Evolutionary conservation across 2,113 vertebrate species (phyloP), one percentile per base, ranked within the genome.

Genomic region (Cisticola juncidis): DNA sequence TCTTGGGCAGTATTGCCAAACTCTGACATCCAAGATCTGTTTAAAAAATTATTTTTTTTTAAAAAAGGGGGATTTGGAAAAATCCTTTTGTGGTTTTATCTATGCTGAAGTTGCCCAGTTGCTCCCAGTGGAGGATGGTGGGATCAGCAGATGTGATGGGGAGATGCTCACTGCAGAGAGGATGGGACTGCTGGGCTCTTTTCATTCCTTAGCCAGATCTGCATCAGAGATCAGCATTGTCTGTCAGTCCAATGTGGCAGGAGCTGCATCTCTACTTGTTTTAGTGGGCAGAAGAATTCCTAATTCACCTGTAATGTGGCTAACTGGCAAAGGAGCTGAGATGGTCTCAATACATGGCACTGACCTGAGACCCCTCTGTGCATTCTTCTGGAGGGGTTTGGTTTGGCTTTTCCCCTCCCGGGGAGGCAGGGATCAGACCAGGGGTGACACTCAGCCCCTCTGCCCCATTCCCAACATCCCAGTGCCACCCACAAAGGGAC

Each of bases 271-370:
- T 70, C 36, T 79, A 8, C 9, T 10, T 58, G 4, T 65, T 86
- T 77, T 12, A 68, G 33, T 16, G 29, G 51, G 22, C 24, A 23
- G 22, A 57, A 57, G 56, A 44, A 51, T 6, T 44, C 64, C 28
- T 22, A 12, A 36, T 35, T 58, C 71, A 26, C 23, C 35, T 25
- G 1, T 31, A 28, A 64, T 10, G 47, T 12, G 5, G 44, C 26
- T 35, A 71, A n/a, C 62, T 66, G 26, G 18, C 40, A 74, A 33
- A 64, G 40, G 23, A 86, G 20, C 12, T 68, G 1, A 5, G 9
- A 7, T 81, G 51, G 33, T 71, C 44, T 88, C 3, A 0, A 18
- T 16, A 4, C 0, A 0, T 1, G 9, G 36, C 16, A 5, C 2
- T 0, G 54, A 57, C 29, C 11, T 19, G 45, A 76, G 19, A 21